phyloP scores from a whole-genome alignment of 2,888 invertebrate genomes.

The Steinernema scapterisci region DNA sequence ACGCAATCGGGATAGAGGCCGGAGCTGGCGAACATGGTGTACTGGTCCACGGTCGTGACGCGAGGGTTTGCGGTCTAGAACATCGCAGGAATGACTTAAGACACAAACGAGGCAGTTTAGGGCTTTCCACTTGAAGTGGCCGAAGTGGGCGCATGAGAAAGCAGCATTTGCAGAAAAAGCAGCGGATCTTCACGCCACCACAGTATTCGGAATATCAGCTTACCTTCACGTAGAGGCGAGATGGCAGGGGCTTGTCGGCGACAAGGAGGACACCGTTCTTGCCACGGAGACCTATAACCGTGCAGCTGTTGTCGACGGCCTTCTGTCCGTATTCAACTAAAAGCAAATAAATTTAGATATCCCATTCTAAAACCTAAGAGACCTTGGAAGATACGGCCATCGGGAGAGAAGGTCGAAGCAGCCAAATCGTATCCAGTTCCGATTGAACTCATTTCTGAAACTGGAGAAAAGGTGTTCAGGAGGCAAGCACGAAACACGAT shows the following conservation, averaged over 20 bases:
- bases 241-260: constrained; percentile 82
- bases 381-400: constrained; percentile 80
- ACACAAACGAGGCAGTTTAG: no score
- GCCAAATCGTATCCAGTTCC: constrained; percentile 97
- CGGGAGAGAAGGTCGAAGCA: constrained; percentile 99
- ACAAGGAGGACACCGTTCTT: constrained; percentile 96
- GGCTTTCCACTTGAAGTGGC: no score
- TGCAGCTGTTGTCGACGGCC: constrained; percentile 94
- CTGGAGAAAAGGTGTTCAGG: background rate
- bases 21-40: constrained; percentile 79
- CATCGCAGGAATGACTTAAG: no score
- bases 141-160: no score
- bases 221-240: constrained; percentile 69
- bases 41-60: constrained; percentile 79
- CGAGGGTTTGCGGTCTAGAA: constrained; percentile 64
- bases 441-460: constrained; percentile 82
- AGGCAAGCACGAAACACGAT: no score
- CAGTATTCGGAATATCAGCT: constrained; percentile 69
- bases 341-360: constrained; percentile 33
- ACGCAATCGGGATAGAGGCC: constrained; percentile 66
- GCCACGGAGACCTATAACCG: constrained; percentile 89
- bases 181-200: background rate
- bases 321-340: constrained; percentile 93
- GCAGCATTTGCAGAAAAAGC: background rate
- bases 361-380: background rate